Evolutionary conservation across 2,797 vertebrate species (phyloP).

Genomic region (Chiloscyllium punctatum): DNA sequence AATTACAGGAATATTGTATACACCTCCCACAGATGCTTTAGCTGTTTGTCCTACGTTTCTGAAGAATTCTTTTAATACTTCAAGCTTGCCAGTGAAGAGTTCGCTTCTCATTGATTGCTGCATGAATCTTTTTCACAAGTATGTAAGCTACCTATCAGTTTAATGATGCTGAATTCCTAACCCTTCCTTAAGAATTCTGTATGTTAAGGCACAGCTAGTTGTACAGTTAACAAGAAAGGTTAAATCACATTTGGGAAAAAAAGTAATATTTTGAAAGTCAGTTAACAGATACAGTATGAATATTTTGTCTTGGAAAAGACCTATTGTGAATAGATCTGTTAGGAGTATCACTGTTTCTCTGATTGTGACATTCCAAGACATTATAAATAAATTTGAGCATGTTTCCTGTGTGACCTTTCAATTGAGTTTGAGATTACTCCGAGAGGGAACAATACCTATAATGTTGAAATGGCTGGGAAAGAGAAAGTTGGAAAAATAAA

Average conservation of each 20-base stretch:
- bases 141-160: background rate
- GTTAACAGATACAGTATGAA: background rate
- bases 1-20: constrained; percentile 19
- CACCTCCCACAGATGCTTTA: background rate
- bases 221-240: background rate
- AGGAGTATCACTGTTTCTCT: background rate
- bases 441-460: background rate
- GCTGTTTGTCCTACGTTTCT: background rate
- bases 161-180: background rate
- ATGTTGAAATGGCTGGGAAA: background rate
- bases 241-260: background rate
- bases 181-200: background rate
- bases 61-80: constrained; percentile 27
- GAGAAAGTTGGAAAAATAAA: background rate
- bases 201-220: background rate
- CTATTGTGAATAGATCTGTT: background rate
- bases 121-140: constrained; percentile 9
- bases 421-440: background rate
- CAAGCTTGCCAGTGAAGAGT: background rate
- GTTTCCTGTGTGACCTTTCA: background rate
- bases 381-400: background rate
- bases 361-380: background rate
- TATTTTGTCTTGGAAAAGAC: background rate
- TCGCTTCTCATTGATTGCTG: background rate
- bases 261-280: background rate